Percentiles rank a stretch among this genome's conserved stretches.
These are phyloP conservation scores for Chaetodon trifasciatus DNA, from an alignment of 2,797 vertebrate genomes.

Conservation along the genomic window DNA sequence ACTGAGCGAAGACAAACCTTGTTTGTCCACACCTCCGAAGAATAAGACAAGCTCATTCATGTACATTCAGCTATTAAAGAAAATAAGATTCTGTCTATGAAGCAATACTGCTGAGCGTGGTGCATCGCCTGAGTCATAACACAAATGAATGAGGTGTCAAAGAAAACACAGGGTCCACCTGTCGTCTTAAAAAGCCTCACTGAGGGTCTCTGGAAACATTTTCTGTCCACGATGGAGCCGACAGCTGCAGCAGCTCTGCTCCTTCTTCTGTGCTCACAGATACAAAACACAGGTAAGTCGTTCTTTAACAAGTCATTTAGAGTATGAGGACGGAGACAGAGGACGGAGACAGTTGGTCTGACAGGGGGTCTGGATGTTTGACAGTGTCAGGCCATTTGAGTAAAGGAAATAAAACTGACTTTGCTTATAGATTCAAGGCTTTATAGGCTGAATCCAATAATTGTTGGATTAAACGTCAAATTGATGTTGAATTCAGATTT, in stretches of 20 bases:
- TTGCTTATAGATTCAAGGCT: too few relatives aligned
- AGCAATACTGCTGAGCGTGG: neutral
- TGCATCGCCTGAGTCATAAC: conserved; percentile 10
- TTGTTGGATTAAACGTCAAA: neutral
- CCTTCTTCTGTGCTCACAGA: conserved; percentile 23
- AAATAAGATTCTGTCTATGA: conserved; percentile 1
- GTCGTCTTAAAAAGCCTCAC: conserved; percentile 28
- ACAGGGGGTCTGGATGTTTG: neutral
- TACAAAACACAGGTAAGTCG: conserved; percentile 30
- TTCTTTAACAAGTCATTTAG: neutral
- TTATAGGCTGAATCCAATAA: neutral
- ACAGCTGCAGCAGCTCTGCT: conserved; percentile 3
- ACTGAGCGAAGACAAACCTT: neutral
- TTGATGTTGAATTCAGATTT: neutral
- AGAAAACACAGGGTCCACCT: neutral
- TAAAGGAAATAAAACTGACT: too few relatives aligned
- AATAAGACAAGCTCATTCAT: conserved; percentile 12
- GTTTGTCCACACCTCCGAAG: neutral
- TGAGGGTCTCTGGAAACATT: neutral
- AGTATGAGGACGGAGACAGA: neutral
- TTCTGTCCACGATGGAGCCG: conserved; percentile 33
- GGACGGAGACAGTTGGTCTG: too few relatives aligned
- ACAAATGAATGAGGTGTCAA: conserved; percentile 7
- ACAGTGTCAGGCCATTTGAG: neutral
- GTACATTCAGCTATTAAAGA: conserved; percentile 1